phyloP scores from a whole-genome alignment of 2,888 invertebrate genomes.

The Colletes collaris region DNA sequence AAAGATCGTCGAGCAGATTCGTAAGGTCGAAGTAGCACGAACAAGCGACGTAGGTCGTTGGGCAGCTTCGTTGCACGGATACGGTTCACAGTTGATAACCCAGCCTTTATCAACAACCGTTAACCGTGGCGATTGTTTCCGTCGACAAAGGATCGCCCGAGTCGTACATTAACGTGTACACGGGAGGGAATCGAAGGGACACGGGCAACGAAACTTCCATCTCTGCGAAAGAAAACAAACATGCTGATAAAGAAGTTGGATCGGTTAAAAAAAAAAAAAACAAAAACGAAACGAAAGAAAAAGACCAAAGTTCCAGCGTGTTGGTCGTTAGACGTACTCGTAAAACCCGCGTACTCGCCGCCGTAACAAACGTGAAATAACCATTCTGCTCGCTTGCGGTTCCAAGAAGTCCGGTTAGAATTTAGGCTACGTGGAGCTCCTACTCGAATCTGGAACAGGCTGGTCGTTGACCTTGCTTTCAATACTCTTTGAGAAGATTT shows the following conservation, averaged over 20 bases:
- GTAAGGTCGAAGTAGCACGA: not conserved
- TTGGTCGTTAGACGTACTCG: conserved; percentile 49
- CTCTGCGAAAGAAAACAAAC: no score
- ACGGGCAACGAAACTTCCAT: no score
- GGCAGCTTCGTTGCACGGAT: no score
- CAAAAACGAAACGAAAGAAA: not conserved
- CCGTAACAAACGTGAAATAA: conserved; percentile 57
- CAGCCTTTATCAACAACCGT: not conserved
- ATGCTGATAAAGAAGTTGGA: no score
- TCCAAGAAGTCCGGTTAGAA: conserved; percentile 79
- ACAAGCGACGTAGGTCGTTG: no score
- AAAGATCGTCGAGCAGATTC: not conserved
- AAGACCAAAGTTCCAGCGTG: not conserved
- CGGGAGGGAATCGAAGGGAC: no score
- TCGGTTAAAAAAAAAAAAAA: not conserved
- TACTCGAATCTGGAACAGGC: conserved; percentile 81
- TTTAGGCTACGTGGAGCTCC: conserved; percentile 82
- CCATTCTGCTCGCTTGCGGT: conserved; percentile 64
- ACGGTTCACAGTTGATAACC: no score
- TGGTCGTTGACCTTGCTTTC: conserved; percentile 78
- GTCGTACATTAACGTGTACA: no score
- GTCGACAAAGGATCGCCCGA: no score
- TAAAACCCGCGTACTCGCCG: conserved; percentile 46
- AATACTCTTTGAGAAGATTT: conserved; percentile 68
- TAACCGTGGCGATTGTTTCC: no score